phyloP scores from a whole-genome alignment of 1,140 invertebrate genomes.

The Colletes gigas region DNA sequence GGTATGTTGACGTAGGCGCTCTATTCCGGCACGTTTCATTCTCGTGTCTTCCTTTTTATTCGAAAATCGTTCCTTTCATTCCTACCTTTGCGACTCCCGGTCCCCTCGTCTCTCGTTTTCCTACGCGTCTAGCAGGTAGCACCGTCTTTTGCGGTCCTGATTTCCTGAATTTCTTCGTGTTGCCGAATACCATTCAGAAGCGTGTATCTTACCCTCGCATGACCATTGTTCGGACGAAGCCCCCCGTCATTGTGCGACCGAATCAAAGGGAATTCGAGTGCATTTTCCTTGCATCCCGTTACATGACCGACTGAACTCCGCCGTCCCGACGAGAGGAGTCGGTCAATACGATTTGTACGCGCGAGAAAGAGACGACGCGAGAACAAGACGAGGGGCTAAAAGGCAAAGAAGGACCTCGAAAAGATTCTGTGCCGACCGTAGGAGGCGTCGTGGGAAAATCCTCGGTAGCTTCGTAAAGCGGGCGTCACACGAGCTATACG shows the following conservation, averaged over 20 bases:
- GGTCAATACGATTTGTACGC: slow-evolving; percentile 30
- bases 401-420: slow-evolving; percentile 50
- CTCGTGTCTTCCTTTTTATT: slow-evolving; percentile 20
- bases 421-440: slow-evolving; percentile 75
- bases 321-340: slow-evolving; percentile 3
- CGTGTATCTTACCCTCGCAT: slow-evolving; percentile 22
- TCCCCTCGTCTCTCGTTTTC: neutral
- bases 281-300: slow-evolving; percentile 43
- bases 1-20: slow-evolving; percentile 29
- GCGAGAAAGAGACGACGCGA: neutral
- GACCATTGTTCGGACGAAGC: slow-evolving; percentile 19
- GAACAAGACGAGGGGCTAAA: neutral
- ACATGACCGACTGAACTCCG: slow-evolving; percentile 39
- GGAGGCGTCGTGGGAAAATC: slow-evolving; percentile 75
- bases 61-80: neutral
- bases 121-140: neutral
- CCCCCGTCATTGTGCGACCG: slow-evolving; percentile 30
- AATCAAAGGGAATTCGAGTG: slow-evolving; percentile 47
- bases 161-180: slow-evolving; percentile 14
- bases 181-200: neutral
- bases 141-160: slow-evolving; percentile 19
- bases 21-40: slow-evolving; percentile 27
- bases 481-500: no score
- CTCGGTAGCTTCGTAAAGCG: slow-evolving; percentile 8
- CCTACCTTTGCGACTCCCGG: neutral